Conservation (phyloP, 2,113 vertebrate species). For the Hypocryptadius cinnamomeus region DNA sequence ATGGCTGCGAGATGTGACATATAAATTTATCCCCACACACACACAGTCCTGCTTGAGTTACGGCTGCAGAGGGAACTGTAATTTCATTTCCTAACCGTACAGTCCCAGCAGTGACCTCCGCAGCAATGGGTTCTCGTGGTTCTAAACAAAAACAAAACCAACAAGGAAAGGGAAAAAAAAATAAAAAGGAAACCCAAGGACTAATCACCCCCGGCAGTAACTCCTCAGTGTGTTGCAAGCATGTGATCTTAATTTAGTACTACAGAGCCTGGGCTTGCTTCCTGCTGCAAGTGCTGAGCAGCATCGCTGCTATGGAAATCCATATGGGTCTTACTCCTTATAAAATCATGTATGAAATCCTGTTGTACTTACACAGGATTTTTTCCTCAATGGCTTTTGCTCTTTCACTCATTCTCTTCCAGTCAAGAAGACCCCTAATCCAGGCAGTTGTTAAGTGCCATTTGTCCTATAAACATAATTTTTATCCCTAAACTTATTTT, state of each 20-base stretch:
- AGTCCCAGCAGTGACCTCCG: not conserved
- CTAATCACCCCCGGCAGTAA: not conserved
- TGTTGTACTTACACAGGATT: accelerated
- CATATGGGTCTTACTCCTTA: not conserved
- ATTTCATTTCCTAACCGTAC: not conserved
- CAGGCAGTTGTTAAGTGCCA: accelerated
- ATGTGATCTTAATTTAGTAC: slow-evolving; percentile 14
- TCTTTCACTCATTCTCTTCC: not conserved
- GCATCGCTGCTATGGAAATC: not conserved
- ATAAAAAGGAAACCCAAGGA: not conserved
- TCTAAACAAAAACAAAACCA: not conserved
- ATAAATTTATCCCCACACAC: not conserved
- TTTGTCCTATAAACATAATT: accelerated
- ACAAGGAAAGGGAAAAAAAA: not conserved
- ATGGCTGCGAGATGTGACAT: not conserved
- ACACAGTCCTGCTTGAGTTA: not conserved
- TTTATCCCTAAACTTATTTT: not conserved
- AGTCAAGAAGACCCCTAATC: not conserved
- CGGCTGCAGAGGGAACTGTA: not conserved
- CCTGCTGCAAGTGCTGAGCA: not conserved
- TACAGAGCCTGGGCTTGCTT: not conserved
- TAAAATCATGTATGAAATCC: not conserved
- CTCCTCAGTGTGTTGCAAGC: not conserved
- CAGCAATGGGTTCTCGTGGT: not conserved
- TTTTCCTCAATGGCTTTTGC: not conserved